A percentile compares a stretch with the other conserved stretches of the same genome.
These are phyloP conservation scores for Sinella curviseta DNA, from an alignment of 1,140 invertebrate species.

Conservation along the genomic window DNA sequence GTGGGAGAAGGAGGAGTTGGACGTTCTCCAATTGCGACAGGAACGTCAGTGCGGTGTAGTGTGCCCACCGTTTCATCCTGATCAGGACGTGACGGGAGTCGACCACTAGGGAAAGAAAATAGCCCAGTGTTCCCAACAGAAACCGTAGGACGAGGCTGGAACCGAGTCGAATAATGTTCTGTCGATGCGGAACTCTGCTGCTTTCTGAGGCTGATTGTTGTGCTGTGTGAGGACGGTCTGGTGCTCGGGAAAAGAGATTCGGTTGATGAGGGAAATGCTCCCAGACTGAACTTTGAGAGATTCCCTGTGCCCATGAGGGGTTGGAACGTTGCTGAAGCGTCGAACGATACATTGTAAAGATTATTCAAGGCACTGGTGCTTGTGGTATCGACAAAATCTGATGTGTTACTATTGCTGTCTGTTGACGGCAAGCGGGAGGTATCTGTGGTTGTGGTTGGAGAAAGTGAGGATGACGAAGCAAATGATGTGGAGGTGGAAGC, in stretches of 20 bases:
- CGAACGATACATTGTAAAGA: conserved; percentile 23
- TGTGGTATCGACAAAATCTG: background rate
- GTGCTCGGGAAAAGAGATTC: too few relatives aligned
- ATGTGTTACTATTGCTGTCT: background rate
- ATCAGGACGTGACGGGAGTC: conserved; percentile 34
- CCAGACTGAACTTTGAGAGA: background rate
- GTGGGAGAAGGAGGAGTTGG: conserved; percentile 47
- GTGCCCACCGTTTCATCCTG: conserved; percentile 41
- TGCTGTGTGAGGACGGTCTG: background rate
- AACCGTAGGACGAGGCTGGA: conserved; percentile 34
- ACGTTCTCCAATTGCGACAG: conserved; percentile 42
- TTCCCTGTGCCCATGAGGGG: background rate
- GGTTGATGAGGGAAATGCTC: background rate
- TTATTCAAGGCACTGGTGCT: background rate
- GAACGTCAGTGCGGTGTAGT: conserved; percentile 42
- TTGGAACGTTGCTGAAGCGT: conserved; percentile 21
- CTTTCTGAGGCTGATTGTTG: background rate
- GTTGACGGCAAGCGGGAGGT: too few relatives aligned
- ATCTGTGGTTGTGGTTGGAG: too few relatives aligned
- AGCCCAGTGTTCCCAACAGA: background rate
- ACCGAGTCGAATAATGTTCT: conserved; percentile 22
- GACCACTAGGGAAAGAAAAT: conserved; percentile 2
- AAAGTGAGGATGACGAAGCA: too few relatives aligned
- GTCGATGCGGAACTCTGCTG: background rate
- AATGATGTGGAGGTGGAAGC: too few relatives aligned